phyloP scores from a whole-genome alignment of 1,140 invertebrate species.

The Asobara japonica region DNA sequence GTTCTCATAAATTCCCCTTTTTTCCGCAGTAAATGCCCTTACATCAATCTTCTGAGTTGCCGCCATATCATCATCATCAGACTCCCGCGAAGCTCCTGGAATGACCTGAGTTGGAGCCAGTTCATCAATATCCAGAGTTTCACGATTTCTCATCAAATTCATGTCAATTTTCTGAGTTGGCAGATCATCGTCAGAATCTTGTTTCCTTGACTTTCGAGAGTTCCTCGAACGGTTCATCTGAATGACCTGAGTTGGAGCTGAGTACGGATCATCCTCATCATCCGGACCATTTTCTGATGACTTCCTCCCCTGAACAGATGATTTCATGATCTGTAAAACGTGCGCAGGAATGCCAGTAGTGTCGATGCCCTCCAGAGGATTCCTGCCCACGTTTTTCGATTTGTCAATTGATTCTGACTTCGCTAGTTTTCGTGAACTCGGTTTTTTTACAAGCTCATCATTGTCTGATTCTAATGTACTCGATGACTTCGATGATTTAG shows the following conservation, averaged over 20 bases:
- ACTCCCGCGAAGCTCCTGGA: not conserved
- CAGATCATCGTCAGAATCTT: not conserved
- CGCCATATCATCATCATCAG: not conserved
- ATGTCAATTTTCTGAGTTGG: constrained; percentile 1
- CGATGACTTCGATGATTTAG: not conserved
- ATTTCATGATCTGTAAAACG: not conserved
- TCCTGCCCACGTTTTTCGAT: not conserved
- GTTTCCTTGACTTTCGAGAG: not conserved
- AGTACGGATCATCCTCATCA: not conserved
- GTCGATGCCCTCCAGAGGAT: not conserved
- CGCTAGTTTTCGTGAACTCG: not conserved
- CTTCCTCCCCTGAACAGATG: not conserved
- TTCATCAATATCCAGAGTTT: not conserved
- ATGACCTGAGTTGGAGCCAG: constrained; percentile 5
- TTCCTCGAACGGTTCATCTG: not conserved
- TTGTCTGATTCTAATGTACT: not conserved
- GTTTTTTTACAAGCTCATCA: not conserved
- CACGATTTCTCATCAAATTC: not conserved
- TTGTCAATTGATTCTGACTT: not conserved
- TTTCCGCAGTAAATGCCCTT: not conserved
- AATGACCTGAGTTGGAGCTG: not conserved
- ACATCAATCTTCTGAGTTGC: not conserved
- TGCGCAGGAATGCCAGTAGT: not conserved
- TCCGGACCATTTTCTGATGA: not conserved
- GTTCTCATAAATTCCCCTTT: too few relatives aligned